These are phyloP conservation scores for Hycleus phaleratus DNA, from an alignment of 1,140 invertebrate species.

Conservation along the genomic window DNA sequence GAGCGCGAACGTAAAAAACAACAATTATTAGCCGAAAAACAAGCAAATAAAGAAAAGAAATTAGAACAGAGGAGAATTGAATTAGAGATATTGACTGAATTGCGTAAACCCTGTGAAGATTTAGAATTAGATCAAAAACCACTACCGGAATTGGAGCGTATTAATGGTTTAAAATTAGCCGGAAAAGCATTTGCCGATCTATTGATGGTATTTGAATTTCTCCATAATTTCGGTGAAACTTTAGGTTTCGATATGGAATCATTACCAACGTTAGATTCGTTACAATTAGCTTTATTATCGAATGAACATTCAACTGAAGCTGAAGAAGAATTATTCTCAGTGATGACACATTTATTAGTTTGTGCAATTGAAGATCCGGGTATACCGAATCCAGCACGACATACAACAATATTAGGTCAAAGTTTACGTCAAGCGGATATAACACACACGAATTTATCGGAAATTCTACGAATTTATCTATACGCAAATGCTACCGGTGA, in stretches of 20 bases:
- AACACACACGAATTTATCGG: conserved; percentile 83
- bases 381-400: conserved; percentile 77
- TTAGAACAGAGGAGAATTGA: conserved; percentile 76
- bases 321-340: conserved; percentile 79
- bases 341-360: conserved; percentile 82
- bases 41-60: conserved; percentile 72
- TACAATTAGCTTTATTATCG: conserved; percentile 78
- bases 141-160: conserved; percentile 67
- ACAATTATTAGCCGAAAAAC: conserved; percentile 68
- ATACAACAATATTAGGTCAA: conserved; percentile 82
- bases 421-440: conserved; percentile 87
- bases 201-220: conserved; percentile 90
- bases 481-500: conserved; percentile 80
- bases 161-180: conserved; percentile 72
- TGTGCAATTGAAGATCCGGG: conserved; percentile 93
- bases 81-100: conserved; percentile 73
- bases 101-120: conserved; percentile 80
- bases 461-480: conserved; percentile 83
- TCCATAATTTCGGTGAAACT: conserved; percentile 91
- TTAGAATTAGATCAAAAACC: conserved; percentile 67
- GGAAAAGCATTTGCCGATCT: conserved; percentile 86
- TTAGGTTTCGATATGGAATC: conserved; percentile 88
- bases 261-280: conserved; percentile 72
- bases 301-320: conserved; percentile 63
- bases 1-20: conserved; percentile 79